These are phyloP conservation scores for Pheucticus melanocephalus DNA, from an alignment of 2,113 vertebrate species.

Conservation along the genomic window DNA sequence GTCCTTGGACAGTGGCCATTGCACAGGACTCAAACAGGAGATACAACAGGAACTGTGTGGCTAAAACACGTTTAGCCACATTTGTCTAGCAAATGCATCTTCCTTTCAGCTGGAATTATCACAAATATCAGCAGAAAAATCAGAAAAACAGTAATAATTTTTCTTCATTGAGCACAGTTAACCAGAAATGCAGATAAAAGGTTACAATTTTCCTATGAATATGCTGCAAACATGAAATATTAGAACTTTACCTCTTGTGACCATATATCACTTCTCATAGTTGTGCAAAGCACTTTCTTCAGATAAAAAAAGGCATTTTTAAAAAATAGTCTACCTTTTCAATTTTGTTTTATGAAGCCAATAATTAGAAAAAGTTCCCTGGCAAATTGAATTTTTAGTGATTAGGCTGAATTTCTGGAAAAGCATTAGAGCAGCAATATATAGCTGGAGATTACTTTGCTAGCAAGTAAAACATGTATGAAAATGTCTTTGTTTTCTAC, in stretches of 20 bases:
- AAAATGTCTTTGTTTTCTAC: background rate
- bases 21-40: background rate
- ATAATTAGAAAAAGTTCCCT: background rate
- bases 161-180: background rate
- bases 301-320: background rate
- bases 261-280: background rate
- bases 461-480: background rate
- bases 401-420: background rate
- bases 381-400: background rate
- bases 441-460: background rate
- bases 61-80: background rate
- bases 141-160: background rate
- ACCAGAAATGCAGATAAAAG: background rate
- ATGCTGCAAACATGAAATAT: background rate
- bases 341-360: background rate
- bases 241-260: background rate
- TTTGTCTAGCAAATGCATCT: background rate
- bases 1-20: constrained; percentile 29
- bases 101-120: background rate
- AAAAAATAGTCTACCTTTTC: background rate
- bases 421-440: background rate
- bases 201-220: background rate
- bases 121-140: background rate
- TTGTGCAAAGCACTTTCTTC: background rate
- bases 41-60: background rate